Evolutionary conservation across 2,888 invertebrate species (phyloP), one percentile per base, ranked within the genome.

Genomic region (Trilocha varians): DNA sequence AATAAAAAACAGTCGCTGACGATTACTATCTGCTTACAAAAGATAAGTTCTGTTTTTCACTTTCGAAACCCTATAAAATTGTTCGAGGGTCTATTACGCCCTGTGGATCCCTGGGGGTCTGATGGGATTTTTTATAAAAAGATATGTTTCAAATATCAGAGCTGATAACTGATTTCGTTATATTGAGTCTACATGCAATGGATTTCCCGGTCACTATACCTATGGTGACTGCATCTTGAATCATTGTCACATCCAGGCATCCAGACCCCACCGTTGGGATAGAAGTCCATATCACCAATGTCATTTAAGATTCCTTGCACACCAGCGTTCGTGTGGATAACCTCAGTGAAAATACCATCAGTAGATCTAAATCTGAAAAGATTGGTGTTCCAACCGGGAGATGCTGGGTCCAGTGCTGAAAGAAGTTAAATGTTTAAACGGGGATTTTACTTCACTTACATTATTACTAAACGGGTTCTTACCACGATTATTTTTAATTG

Each of bases 241-340:
- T 46, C 46, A 3, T 37, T 9, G 18, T n/a, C n/a, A n/a, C 70
- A 71, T 0, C 71, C 71, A 0, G 70, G 62, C 71, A 68, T 68
- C 16, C 41, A 39, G 0, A 47, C 18, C 0, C 71, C 71, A 0
- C 70, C 69, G 34, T 71, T 71, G 3, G 72, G 72, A n/a, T 72
- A 72, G 49, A 72, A 70, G 51, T 70, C 70, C 0, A 45, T 65
- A 1, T 68, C 49, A 0, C 59, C 72, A 5, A 73, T 40, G 0
- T 61, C 37, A 0, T 40, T 14, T 0, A 63, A 0, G 36, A 59
- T 69, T 0, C 71, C 74, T 1, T 57, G 39, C 0, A 57, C 4
- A 0, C 70, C 71, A 0, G 57, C 61, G 44, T 68, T 68, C 0
- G 72, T 70, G 46, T 71, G 72, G 3, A 73, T 69, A 6, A 62